Percentiles rank a stretch among this genome's conserved stretches.
These are phyloP conservation scores for Leuctra nigra DNA, from an alignment of 2,888 invertebrate species.

Conservation along the genomic window DNA sequence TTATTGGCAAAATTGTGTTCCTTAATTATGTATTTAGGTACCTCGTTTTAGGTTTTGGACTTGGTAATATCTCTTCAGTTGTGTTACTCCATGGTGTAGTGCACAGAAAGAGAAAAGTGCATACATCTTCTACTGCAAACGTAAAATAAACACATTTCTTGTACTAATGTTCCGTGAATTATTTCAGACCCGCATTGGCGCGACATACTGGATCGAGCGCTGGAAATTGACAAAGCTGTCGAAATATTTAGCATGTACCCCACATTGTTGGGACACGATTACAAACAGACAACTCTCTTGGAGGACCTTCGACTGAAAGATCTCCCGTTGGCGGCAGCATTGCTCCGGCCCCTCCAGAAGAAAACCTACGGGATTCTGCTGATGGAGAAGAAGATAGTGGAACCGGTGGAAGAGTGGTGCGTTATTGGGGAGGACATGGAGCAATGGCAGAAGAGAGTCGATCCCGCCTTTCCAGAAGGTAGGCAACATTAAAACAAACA, in stretches of 20 bases:
- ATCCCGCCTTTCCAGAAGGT: conserved; percentile 29
- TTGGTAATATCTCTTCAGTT: too few species aligned
- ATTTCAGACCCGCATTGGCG: conserved; percentile 22
- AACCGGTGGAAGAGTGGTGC: conserved; percentile 34
- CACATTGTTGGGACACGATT: conserved; percentile 32
- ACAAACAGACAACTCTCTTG: conserved; percentile 33
- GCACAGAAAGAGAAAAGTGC: too few species aligned
- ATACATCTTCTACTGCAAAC: too few species aligned
- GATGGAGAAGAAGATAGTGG: conserved; percentile 29
- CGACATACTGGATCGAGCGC: conserved; percentile 23
- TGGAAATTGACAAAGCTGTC: conserved; percentile 10
- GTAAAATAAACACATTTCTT: too few species aligned
- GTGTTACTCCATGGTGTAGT: too few species aligned
- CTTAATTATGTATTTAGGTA: too few species aligned
- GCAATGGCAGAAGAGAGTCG: conserved; percentile 29
- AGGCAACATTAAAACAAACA: too few species aligned
- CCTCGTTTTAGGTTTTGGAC: too few species aligned
- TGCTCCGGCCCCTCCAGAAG: conserved; percentile 32
- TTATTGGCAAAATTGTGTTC: too few species aligned
- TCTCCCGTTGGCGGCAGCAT: conserved; percentile 30
- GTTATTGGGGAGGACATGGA: conserved; percentile 33
- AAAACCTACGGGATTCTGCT: conserved; percentile 34
- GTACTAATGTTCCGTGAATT: too few species aligned
- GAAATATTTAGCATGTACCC: conserved; percentile 27
- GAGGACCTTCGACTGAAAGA: conserved; percentile 32